These are phyloP conservation scores for Scolanthus callimorphus DNA, from an alignment of 92 coral and sea anemone genomes.

Conservation along the genomic window DNA sequence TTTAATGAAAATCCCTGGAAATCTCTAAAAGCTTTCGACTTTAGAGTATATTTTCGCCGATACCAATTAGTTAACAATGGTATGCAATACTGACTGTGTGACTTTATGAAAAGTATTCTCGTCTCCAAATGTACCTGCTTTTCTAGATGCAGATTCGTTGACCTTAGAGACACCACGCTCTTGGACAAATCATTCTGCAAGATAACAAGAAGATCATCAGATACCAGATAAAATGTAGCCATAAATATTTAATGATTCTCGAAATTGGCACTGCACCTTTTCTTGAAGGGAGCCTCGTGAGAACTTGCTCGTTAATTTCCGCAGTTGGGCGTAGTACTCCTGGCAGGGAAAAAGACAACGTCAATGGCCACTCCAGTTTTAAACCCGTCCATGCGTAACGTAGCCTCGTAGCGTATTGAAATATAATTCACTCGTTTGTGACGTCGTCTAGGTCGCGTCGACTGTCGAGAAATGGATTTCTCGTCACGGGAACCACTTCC, in stretches of 20 bases:
- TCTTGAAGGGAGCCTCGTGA: slow-evolving; percentile 74
- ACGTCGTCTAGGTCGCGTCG: too few species aligned
- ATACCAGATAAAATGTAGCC: background rate
- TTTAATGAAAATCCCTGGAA: too few species aligned
- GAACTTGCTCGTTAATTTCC: slow-evolving; percentile 79
- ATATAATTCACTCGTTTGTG: background rate
- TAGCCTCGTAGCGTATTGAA: background rate
- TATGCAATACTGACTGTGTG: too few species aligned
- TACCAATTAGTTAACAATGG: too few species aligned
- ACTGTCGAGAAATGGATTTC: too few species aligned
- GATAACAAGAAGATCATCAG: background rate
- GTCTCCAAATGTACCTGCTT: slow-evolving; percentile 69
- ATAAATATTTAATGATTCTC: background rate
- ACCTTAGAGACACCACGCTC: slow-evolving; percentile 72
- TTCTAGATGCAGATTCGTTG: slow-evolving; percentile 78
- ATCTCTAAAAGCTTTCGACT: too few species aligned
- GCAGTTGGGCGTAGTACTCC: slow-evolving; percentile 81
- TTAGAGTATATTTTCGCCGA: too few species aligned
- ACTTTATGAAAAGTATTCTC: too few species aligned
- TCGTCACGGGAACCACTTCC: too few species aligned
- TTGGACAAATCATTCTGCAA: slow-evolving; percentile 72
- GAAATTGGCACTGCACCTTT: slow-evolving; percentile 43
- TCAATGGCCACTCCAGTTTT: too few species aligned
- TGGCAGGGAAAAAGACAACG: slow-evolving; percentile 4
- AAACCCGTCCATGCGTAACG: too few species aligned